Base-by-base conservation (phyloP, 2,113 vertebrate genomes). In the Coryphaenoides rupestris region DNA sequence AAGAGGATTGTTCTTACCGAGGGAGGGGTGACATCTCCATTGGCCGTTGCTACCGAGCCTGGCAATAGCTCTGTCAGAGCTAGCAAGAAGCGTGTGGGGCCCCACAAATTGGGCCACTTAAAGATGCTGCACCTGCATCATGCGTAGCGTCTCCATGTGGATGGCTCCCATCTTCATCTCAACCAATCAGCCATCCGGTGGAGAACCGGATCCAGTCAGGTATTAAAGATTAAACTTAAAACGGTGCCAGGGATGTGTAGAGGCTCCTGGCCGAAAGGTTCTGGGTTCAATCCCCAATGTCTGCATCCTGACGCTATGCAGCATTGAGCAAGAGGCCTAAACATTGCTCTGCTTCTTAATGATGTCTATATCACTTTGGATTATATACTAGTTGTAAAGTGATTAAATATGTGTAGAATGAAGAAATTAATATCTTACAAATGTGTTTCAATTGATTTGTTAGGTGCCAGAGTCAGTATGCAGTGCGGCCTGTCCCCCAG, bases 31-130 rank as follows among this genome's bases (percentile, higher is more conserved):
- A 85, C 56, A 80, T 80, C 57, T 77, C 70, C n/a, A n/a, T n/a
- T n/a, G n/a, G n/a, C n/a, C n/a, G n/a, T n/a, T n/a, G n/a, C n/a
- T n/a, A n/a, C n/a, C n/a, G n/a, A n/a, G n/a, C n/a, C n/a, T n/a
- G n/a, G n/a, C n/a, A n/a, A n/a, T n/a, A n/a, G n/a, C n/a, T n/a
- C n/a, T n/a, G n/a, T n/a, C n/a, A n/a, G n/a, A n/a, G n/a, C n/a
- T n/a, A n/a, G n/a, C n/a, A n/a, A n/a, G n/a, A 66, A 86, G 85
- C 9, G 85, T 86, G 21, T 91, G 91, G 7, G 88, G 91, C 74
- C 75, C 6, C 60, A 63, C n/a, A 58, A 63, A n/a, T n/a, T 17
- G 82, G 82, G 14, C 60, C 45, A 1, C 33, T 81, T 6, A 24
- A 69, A 15, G n/a, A n/a, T n/a, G n/a, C n/a, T n/a, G n/a, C n/a